These are phyloP conservation scores for Scylla paramamosain DNA, from an alignment of 1,140 invertebrate genomes.

Conservation along the genomic window DNA sequence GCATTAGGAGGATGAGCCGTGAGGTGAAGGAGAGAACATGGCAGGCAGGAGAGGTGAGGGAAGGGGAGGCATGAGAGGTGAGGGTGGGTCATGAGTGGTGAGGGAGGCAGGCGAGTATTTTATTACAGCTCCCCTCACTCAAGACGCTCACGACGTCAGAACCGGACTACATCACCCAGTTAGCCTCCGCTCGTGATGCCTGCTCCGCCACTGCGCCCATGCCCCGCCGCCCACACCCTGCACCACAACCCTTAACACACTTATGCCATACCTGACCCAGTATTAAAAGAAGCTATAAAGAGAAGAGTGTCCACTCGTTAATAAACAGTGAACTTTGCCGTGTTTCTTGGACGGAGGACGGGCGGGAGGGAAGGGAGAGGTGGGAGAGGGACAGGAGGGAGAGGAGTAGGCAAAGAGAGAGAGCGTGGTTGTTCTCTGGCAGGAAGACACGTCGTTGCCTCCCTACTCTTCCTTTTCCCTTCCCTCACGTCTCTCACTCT, in stretches of 20 bases:
- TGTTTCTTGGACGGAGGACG: neutral
- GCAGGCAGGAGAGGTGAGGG: neutral
- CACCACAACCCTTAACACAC: neutral
- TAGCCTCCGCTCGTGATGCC: neutral
- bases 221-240: neutral
- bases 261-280: neutral
- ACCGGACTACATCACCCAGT: neutral
- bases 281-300: neutral
- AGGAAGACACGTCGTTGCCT: neutral
- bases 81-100: neutral
- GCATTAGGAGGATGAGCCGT: neutral
- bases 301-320: neutral
- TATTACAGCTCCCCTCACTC: slow-evolving; percentile 70
- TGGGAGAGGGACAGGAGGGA: slow-evolving; percentile 3
- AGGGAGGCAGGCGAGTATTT: slow-evolving; percentile 35
- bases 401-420: slow-evolving; percentile 35
- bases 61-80: neutral
- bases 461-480: neutral
- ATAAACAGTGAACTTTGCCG: neutral
- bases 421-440: slow-evolving; percentile 17
- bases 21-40: neutral
- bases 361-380: neutral
- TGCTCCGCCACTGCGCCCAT: neutral
- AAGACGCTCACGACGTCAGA: slow-evolving; percentile 50
- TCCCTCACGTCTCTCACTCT: neutral